Conservation (phyloP, 2,797 vertebrate genomes). For the Kryptopterus vitreolus region DNA sequence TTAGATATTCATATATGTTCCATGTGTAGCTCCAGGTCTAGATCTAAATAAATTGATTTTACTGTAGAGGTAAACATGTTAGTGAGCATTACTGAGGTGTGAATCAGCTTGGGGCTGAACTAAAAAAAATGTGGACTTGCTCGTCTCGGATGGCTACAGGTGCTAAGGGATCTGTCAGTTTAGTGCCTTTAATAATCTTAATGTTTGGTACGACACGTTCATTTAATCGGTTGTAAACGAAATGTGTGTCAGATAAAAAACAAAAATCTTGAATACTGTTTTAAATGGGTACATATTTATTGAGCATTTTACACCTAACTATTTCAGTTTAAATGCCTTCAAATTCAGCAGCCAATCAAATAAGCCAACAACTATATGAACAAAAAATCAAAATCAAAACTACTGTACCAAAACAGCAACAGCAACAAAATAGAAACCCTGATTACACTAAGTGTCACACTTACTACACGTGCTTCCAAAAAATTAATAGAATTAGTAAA, state of each 20-base stretch:
- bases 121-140: neutral
- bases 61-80: neutral
- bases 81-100: neutral
- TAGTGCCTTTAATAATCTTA: neutral
- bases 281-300: neutral
- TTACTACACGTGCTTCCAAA: no score
- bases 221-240: no score
- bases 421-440: no score
- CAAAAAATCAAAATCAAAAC: neutral
- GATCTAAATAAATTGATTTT: neutral
- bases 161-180: neutral
- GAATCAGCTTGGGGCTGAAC: neutral
- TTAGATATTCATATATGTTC: no score
- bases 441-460: no score
- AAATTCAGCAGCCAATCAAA: neutral
- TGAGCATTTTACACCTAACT: neutral
- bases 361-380: neutral
- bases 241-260: no score
- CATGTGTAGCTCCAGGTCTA: neutral
- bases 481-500: no score
- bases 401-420: neutral
- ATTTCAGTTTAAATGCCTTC: neutral
- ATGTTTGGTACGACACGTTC: neutral
- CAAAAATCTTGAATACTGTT: no score
- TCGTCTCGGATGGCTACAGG: neutral